Evolutionary conservation across 2,888 invertebrate species (phyloP).

Genomic region (Aphodius granarius): DNA sequence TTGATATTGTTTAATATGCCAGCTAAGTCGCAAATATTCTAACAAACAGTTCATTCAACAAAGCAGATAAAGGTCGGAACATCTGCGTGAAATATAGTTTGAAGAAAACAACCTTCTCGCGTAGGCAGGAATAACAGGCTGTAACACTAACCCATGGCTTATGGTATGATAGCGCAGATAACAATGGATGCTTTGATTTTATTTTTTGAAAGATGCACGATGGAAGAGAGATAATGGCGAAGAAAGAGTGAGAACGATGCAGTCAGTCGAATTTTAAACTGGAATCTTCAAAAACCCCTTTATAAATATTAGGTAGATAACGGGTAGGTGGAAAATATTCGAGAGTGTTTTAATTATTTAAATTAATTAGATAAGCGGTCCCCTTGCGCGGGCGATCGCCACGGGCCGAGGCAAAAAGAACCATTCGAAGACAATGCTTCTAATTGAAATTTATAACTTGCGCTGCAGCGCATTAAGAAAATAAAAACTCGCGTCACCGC

Average conservation of each 20-base stretch:
- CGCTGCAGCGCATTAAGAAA: background rate
- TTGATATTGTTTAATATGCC: background rate
- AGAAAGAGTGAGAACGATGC: background rate
- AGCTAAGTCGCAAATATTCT: background rate
- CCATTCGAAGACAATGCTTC: background rate
- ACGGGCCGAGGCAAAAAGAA: background rate
- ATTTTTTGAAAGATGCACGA: too few relatives aligned
- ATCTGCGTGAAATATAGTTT: background rate
- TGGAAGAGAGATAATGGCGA: background rate
- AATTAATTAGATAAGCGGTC: background rate
- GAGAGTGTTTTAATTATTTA: background rate
- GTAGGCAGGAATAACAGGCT: too few relatives aligned
- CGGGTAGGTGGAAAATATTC: background rate
- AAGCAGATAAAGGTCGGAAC: too few relatives aligned
- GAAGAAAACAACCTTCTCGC: background rate
- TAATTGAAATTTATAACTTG: background rate
- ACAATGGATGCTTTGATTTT: too few relatives aligned
- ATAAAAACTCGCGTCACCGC: background rate
- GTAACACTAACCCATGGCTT: too few relatives aligned
- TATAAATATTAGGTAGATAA: background rate
- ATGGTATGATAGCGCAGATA: too few relatives aligned
- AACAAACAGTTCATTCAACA: background rate
- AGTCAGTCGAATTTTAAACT: background rate
- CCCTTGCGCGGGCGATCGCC: background rate
- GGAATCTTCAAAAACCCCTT: background rate